These are phyloP conservation scores for Andricus curvator DNA, from an alignment of 2,888 invertebrate species.

Conservation along the genomic window DNA sequence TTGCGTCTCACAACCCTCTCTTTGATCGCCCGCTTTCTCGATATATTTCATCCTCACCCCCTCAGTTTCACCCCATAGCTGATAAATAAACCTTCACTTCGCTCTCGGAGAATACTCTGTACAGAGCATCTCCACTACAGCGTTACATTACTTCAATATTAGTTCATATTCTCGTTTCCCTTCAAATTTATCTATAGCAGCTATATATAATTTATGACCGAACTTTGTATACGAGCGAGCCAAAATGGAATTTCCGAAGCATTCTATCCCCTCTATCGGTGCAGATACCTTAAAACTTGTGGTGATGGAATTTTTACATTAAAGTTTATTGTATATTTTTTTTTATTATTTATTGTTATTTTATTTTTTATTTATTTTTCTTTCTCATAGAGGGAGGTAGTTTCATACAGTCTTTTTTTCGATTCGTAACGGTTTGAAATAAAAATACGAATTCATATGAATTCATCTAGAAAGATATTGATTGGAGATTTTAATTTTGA, in stretches of 20 bases:
- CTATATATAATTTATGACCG: slow-evolving; percentile 13
- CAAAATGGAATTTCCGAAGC: slow-evolving; percentile 17
- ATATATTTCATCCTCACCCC: slow-evolving; percentile 18
- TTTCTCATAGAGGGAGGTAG: too few relatives aligned
- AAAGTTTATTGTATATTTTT: too few relatives aligned
- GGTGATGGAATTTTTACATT: neutral
- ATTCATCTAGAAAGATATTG: too few relatives aligned
- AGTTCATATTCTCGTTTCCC: slow-evolving; percentile 30
- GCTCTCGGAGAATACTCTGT: slow-evolving; percentile 21
- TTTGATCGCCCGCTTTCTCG: neutral
- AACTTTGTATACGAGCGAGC: slow-evolving; percentile 19
- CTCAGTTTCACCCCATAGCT: neutral
- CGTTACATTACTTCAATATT: slow-evolving; percentile 34
- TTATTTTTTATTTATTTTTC: too few relatives aligned
- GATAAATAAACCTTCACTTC: slow-evolving; percentile 37
- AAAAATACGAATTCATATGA: too few relatives aligned
- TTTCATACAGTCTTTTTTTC: too few relatives aligned
- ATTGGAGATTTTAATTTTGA: too few relatives aligned
- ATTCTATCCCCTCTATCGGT: neutral
- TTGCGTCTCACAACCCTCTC: neutral
- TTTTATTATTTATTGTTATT: too few relatives aligned
- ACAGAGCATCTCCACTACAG: slow-evolving; percentile 1
- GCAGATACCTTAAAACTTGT: neutral
- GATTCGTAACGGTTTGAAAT: too few relatives aligned
- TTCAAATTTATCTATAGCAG: slow-evolving; percentile 8